These are phyloP conservation scores for Muscidifurax raptorellus DNA, from an alignment of 1,140 invertebrate genomes.

Conservation along the genomic window DNA sequence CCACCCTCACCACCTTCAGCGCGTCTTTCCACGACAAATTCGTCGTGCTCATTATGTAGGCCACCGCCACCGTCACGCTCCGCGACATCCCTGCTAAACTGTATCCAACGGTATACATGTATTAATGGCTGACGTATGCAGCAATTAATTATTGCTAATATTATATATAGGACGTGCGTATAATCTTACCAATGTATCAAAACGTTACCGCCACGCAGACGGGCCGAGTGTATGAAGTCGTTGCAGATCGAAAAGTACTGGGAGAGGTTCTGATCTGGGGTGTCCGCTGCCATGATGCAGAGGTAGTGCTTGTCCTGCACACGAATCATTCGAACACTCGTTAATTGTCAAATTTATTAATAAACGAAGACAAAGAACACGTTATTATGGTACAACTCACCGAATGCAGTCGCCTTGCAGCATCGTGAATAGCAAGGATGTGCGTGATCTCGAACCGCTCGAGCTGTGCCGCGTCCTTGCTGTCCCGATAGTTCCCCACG, in stretches of 20 bases:
- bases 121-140: background rate
- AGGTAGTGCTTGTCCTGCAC: constrained; percentile 94
- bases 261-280: constrained; percentile 92
- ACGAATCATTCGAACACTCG: background rate
- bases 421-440: constrained; percentile 96
- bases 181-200: constrained; percentile 92
- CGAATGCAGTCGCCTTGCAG: constrained; percentile 88
- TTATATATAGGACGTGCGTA: too few species aligned
- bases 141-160: background rate
- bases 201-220: constrained; percentile 91
- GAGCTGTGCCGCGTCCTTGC: constrained; percentile 92
- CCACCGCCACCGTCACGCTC: constrained; percentile 95
- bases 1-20: constrained; percentile 93
- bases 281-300: constrained; percentile 94
- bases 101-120: background rate
- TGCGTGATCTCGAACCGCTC: constrained; percentile 94
- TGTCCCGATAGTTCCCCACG: constrained; percentile 92
- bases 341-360: background rate
- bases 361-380: too few species aligned
- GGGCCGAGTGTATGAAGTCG: constrained; percentile 95
- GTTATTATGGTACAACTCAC: constrained; percentile 76
- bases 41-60: constrained; percentile 96
- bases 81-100: constrained; percentile 97
- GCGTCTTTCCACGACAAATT: constrained; percentile 94
- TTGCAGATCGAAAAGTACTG: constrained; percentile 96